phyloP scores from a whole-genome alignment of 2,113 vertebrate genomes.

The Columbina picui region DNA sequence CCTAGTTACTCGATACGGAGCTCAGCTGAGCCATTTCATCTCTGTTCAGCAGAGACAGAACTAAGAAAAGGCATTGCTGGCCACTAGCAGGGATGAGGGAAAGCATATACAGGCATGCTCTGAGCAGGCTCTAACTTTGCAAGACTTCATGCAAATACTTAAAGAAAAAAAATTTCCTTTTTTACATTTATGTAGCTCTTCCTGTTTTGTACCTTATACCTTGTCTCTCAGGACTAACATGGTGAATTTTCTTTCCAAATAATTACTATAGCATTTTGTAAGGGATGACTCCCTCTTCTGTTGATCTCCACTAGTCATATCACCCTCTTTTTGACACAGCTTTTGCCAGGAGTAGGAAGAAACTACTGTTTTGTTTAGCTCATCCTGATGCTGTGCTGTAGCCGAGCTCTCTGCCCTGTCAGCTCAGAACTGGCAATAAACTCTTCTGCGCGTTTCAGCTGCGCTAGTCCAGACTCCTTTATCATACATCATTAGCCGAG shows the following conservation, averaged over 20 bases:
- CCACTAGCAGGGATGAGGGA: neutral
- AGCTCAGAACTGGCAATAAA: neutral
- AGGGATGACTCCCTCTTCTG: neutral
- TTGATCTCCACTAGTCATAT: neutral
- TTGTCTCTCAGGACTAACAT: neutral
- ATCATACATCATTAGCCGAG: neutral
- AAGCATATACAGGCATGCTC: neutral
- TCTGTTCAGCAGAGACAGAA: neutral
- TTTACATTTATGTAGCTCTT: neutral
- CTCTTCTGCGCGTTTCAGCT: neutral
- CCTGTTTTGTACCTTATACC: neutral
- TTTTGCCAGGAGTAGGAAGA: conserved; percentile 1
- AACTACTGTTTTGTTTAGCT: neutral
- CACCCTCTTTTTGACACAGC: neutral
- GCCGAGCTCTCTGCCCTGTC: neutral
- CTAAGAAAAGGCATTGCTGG: neutral
- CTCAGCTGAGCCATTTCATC: neutral
- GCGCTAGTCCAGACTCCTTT: neutral
- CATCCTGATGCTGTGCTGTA: neutral
- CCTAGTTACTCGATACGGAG: neutral
- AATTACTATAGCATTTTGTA: neutral
- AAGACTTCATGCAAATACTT: neutral
- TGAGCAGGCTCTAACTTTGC: neutral
- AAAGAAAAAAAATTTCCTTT: neutral
- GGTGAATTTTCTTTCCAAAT: neutral